Conservation (phyloP, 2,888 invertebrate species). For the Hydriomena furcata region DNA sequence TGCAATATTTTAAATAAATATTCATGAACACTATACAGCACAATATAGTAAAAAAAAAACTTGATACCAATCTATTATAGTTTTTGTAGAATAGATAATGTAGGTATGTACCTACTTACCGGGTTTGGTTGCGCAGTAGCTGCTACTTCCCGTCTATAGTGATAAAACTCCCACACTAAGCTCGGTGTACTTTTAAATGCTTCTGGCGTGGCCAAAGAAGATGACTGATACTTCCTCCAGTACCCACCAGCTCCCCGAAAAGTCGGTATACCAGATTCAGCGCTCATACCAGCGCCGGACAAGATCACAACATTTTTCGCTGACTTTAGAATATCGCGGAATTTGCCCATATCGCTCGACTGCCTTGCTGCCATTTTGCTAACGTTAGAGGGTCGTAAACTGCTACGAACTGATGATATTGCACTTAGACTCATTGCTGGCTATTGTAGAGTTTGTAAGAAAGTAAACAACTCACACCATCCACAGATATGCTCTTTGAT, state of each 20-base stretch:
- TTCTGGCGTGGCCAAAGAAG: slow-evolving; percentile 86
- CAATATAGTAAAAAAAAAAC: too few species aligned
- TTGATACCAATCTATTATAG: too few species aligned
- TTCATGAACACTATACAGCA: not conserved
- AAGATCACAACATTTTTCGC: slow-evolving; percentile 87
- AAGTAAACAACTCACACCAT: too few species aligned
- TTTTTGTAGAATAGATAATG: too few species aligned
- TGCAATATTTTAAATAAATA: too few species aligned
- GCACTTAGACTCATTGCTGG: slow-evolving; percentile 52
- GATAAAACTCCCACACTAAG: slow-evolving; percentile 96
- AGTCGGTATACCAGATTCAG: slow-evolving; percentile 94
- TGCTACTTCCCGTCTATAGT: slow-evolving; percentile 91
- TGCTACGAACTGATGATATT: slow-evolving; percentile 35
- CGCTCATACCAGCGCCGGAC: slow-evolving; percentile 92
- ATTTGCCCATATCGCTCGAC: slow-evolving; percentile 73
- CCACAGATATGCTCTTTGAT: too few species aligned
- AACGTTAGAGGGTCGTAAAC: slow-evolving; percentile 17
- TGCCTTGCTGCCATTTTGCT: slow-evolving; percentile 35
- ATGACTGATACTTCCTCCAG: slow-evolving; percentile 90
- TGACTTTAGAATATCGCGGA: slow-evolving; percentile 82
- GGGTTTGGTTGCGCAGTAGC: slow-evolving; percentile 87
- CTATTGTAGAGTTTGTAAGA: too few species aligned
- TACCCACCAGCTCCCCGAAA: slow-evolving; percentile 92
- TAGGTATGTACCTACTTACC: too few species aligned
- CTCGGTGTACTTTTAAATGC: slow-evolving; percentile 89